Conservation (phyloP, 2,113 vertebrate genomes). For the Sigmodon hispidus region DNA sequence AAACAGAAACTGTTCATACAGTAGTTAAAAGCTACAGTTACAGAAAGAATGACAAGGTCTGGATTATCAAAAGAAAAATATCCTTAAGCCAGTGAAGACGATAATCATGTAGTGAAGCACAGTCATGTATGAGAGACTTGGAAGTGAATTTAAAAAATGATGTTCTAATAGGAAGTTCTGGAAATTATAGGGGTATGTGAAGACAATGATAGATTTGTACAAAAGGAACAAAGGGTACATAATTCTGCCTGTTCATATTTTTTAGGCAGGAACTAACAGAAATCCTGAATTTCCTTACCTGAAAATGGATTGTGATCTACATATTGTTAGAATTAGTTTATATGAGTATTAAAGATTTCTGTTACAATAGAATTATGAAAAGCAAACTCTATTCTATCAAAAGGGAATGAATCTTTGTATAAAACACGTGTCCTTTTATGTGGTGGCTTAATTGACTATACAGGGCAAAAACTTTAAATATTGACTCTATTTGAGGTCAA, state of each 20-base stretch:
- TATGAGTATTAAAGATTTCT: neutral
- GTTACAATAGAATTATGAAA: neutral
- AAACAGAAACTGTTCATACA: neutral
- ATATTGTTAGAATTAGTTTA: constrained; percentile 19
- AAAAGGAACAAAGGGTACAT: neutral
- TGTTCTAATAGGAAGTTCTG: neutral
- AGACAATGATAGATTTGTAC: neutral
- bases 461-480: neutral
- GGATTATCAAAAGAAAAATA: neutral
- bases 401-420: neutral
- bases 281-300: constrained; percentile 18
- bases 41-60: neutral
- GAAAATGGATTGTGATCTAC: neutral
- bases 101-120: neutral
- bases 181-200: neutral
- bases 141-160: neutral
- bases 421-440: neutral
- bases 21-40: neutral
- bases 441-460: neutral
- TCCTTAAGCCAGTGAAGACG: neutral
- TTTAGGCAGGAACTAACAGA: neutral
- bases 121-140: neutral
- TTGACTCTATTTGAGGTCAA: neutral
- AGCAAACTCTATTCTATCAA: neutral
- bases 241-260: neutral